phyloP scores from a whole-genome alignment of 2,113 vertebrate genomes.

The Mesoclemmys tuberculata region DNA sequence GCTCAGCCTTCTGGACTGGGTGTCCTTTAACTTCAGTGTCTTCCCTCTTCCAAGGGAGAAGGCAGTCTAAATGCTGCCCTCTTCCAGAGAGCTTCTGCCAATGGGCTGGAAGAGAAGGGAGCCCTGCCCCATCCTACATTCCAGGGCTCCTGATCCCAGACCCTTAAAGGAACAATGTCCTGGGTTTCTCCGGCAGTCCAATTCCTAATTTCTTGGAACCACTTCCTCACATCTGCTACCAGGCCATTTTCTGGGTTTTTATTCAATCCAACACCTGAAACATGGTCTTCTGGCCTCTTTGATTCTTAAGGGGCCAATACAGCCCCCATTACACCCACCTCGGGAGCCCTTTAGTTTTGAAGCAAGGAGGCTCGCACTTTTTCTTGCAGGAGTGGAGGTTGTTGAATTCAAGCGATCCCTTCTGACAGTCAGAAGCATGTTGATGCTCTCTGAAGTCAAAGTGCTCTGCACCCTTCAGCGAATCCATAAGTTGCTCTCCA shows the following conservation, averaged over 20 bases:
- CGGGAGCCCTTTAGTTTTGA: background rate
- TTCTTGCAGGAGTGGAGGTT: background rate
- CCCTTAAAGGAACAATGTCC: background rate
- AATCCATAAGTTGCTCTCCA: background rate
- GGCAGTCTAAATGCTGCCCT: background rate
- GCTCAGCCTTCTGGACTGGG: background rate
- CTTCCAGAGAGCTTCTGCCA: background rate
- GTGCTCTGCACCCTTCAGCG: background rate
- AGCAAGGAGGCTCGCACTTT: slow-evolving; percentile 11
- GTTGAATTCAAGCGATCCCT: background rate
- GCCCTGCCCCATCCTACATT: background rate
- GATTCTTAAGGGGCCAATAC: background rate
- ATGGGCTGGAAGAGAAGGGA: background rate
- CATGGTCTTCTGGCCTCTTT: background rate
- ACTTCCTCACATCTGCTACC: background rate
- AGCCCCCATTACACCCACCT: background rate
- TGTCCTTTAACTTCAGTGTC: background rate
- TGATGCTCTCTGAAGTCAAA: background rate
- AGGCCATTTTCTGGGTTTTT: background rate
- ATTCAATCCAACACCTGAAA: background rate
- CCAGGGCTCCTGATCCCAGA: background rate
- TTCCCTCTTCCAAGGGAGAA: background rate
- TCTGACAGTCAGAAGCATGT: slow-evolving; percentile 13
- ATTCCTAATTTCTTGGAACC: background rate
- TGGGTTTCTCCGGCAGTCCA: background rate